phyloP scores from a whole-genome alignment of 2,888 invertebrate genomes.

The Diachrysia chrysitis region DNA sequence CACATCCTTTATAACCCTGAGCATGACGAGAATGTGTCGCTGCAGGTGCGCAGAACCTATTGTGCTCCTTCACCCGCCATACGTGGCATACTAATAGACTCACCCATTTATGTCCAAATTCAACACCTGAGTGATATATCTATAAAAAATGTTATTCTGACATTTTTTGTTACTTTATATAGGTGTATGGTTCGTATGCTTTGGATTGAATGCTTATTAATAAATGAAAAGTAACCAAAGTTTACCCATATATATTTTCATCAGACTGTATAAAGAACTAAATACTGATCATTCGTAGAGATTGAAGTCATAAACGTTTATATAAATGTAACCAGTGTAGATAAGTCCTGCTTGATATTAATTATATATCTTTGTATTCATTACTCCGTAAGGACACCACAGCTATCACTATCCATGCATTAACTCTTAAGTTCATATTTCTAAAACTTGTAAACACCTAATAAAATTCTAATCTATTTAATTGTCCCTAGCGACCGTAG shows the following conservation, averaged over 20 bases:
- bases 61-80: constrained; percentile 47
- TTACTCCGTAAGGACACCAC: too few relatives aligned
- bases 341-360: too few relatives aligned
- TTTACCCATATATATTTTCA: too few relatives aligned
- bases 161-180: not conserved
- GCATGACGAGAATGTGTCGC: constrained; percentile 66
- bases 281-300: too few relatives aligned
- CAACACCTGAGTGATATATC: not conserved
- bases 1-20: constrained; percentile 37
- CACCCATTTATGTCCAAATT: constrained; percentile 28
- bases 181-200: too few relatives aligned
- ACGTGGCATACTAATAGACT: constrained; percentile 55
- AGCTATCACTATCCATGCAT: too few relatives aligned
- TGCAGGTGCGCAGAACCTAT: constrained; percentile 66
- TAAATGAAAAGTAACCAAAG: too few relatives aligned
- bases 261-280: too few relatives aligned
- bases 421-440: not conserved
- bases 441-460: not conserved
- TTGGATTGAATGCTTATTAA: too few relatives aligned
- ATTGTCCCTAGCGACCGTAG: constrained; percentile 70
- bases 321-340: too few relatives aligned
- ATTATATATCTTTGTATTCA: too few relatives aligned
- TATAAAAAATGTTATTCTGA: not conserved
- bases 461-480: not conserved
- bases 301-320: too few relatives aligned